Percentiles rank a stretch among this genome's conserved stretches.
Conservation (phyloP, 1,140 invertebrate genomes). For the Bombyx mori region ASM3026992v2 NC_085120.1:5638501-5639000, state of each 20-base stretch:
- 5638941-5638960: slow-evolving; percentile 37
- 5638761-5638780: slow-evolving; percentile 53
- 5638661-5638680: slow-evolving; percentile 17
- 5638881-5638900: not conserved
- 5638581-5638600: slow-evolving; percentile 26
- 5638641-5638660: slow-evolving; percentile 19
- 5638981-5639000: slow-evolving; percentile 50
- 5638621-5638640: slow-evolving; percentile 22
- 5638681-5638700: slow-evolving; percentile 11
- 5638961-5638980: slow-evolving; percentile 43
- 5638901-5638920: not conserved
- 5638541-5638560: slow-evolving; percentile 55
- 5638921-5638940: not conserved
- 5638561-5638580: slow-evolving; percentile 38
- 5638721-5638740: slow-evolving; percentile 21
- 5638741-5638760: slow-evolving; percentile 38
- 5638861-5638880: slow-evolving; percentile 24
- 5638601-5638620: slow-evolving; percentile 48
- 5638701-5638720: slow-evolving; percentile 25
- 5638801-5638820: slow-evolving; percentile 29
- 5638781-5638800: slow-evolving; percentile 38
- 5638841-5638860: slow-evolving; percentile 30
- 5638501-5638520: slow-evolving; percentile 50
- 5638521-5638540: slow-evolving; percentile 62
- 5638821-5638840: slow-evolving; percentile 43